Evolutionary conservation across 2,113 vertebrate species (phyloP), one percentile per base, ranked within the genome.

Genomic region (Engystomops pustulosus): DNA sequence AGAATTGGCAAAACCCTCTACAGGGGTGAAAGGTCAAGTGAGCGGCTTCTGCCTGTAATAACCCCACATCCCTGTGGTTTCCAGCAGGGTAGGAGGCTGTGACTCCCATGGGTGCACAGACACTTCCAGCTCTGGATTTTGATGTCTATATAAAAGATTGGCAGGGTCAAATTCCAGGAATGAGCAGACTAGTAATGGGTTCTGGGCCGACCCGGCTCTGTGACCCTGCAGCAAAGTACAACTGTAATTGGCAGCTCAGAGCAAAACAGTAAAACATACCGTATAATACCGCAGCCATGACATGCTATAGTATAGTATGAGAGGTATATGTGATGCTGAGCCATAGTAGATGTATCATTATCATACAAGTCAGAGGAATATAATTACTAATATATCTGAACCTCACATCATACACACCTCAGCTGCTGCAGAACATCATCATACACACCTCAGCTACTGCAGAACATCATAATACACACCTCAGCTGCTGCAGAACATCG

Each of bases 81-180:
- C 5, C 41, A 18, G 71, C 47, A 1, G 15, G 14, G 14, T 53
- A 20, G 45, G 17, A 34, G 45, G 38, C 72, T 11, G 44, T 20
- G 14, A 2, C 14, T 75, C 72, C 27, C 47, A 15, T 32, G 27
- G 45, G 71, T 27, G 18, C 47, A 6, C 49, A 9, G 3, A 0
- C 15, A 18, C 4, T n/a, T 38, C 34, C 81, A 86, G 84, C 87
- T 81, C 70, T 20, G 6, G 75, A 62, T n/a, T 25, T 67, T 87
- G 81, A 68, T 85, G 84, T 85, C 87, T 86, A 79, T 85, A 86
- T 86, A 85, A 60, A 86, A 38, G 41, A 72, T 83, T 89, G 88
- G 87, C 87, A 87, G 65, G 87, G 88, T 88, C 88, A 86, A 58
- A 70, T 86, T 85, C 79, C 49, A 75, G 81, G 83, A 86, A 81